phyloP scores from a whole-genome alignment of 2,113 vertebrate genomes.

The Arenaria interpres region DNA sequence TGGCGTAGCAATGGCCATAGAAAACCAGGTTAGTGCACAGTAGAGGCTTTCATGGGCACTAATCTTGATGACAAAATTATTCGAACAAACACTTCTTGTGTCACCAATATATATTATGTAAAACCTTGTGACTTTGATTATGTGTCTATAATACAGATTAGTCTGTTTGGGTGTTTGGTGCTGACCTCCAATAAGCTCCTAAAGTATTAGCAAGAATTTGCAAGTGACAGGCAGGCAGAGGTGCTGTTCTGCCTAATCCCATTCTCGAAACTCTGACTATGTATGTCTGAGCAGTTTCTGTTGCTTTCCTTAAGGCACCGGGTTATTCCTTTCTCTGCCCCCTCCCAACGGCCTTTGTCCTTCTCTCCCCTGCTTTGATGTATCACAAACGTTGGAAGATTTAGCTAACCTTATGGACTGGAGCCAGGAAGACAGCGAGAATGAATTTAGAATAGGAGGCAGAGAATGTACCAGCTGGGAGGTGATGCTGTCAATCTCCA shows the following conservation, averaged over 20 bases:
- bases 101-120: slow-evolving; percentile 73
- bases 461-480: slow-evolving; percentile 57
- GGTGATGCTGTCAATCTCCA: slow-evolving; percentile 64
- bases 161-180: slow-evolving; percentile 75
- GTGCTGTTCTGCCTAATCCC: slow-evolving; percentile 65
- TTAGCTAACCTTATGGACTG: slow-evolving; percentile 18
- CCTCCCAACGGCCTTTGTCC: slow-evolving; percentile 3
- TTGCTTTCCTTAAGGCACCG: neutral
- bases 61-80: slow-evolving; percentile 70
- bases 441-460: slow-evolving; percentile 49
- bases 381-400: slow-evolving; percentile 28
- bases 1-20: neutral
- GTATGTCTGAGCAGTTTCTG: slow-evolving; percentile 39
- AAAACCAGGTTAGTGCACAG: slow-evolving; percentile 64
- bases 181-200: slow-evolving; percentile 74
- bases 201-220: slow-evolving; percentile 73
- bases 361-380: slow-evolving; percentile 11
- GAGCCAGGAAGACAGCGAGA: slow-evolving; percentile 40
- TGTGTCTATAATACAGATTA: slow-evolving; percentile 72
- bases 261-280: slow-evolving; percentile 24
- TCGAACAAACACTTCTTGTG: slow-evolving; percentile 65
- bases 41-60: slow-evolving; percentile 66
- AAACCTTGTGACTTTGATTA: slow-evolving; percentile 76
- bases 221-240: slow-evolving; percentile 73
- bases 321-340: slow-evolving; percentile 7